Evolutionary conservation across 2,797 vertebrate species (phyloP), one percentile per base, ranked within the genome.

Genomic region (Ptychadena robeensis): DNA sequence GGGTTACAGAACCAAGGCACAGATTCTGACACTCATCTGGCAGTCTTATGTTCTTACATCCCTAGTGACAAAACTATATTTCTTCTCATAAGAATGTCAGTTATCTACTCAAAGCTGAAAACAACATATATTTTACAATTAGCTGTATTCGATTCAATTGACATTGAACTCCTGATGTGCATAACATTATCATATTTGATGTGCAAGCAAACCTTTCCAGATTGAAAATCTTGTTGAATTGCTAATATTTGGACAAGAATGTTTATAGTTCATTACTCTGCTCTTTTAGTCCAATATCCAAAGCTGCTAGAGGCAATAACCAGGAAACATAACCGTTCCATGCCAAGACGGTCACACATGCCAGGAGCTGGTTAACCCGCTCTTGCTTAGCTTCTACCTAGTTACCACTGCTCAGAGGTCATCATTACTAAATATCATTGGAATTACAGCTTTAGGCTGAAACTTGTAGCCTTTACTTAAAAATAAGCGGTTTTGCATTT

Each of bases 181-280:
- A 61, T 61, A 28, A 25, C 27, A 28, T 61, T 61, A 61, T 61
- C 59, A 61, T 28, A 61, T 28, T 61, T 25, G 59, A 61, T 28
- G 25, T 3, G 11, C 9, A 25, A 28, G 59, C 8, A 61, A 28
- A 25, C 27, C 59, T 61, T 61, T 61, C 59, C 59, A 61, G 59
- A 61, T 61, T 61, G 59, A 61, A 61, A 61, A 61, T 61, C n/a
- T 25, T 27, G 59, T 61, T 61, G n/a, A 61, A 25, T 61, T 61
- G 59, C 59, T 27, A 61, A 61, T 61, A 61, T 61, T 61, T 61
- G 59, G 59, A 61, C 3, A 25, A 61, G 10, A 28, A 61, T 2
- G n/a, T 28, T 61, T 27, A 61, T 28, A 28, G 59, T 61, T 61
- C n/a, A 61, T 61, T 61, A 25, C 59, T 25, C 59, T 61, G 59